Percentiles rank a stretch among this genome's conserved stretches.
These are phyloP conservation scores for Terrapene triunguis DNA, from an alignment of 2,113 vertebrate genomes.

Conservation along the genomic window DNA sequence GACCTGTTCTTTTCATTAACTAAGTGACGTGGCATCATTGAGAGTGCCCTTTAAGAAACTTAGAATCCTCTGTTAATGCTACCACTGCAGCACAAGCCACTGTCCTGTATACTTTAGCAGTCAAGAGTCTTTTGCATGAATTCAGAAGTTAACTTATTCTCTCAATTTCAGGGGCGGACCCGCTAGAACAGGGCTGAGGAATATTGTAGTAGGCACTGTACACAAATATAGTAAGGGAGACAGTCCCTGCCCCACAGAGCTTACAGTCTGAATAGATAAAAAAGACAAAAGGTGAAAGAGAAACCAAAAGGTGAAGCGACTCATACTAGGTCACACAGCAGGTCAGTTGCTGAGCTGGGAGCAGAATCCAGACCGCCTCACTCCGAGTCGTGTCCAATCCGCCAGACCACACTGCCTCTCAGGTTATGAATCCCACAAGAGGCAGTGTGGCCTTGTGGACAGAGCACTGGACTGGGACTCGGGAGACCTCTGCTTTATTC, in stretches of 20 bases:
- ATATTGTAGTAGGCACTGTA: background rate
- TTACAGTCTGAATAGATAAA: background rate
- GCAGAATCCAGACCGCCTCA: rapidly evolving
- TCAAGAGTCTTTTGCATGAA: rapidly evolving
- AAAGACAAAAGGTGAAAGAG: background rate
- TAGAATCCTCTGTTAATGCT: background rate
- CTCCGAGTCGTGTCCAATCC: rapidly evolving
- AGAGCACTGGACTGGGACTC: background rate
- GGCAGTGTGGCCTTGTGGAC: background rate
- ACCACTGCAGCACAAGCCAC: background rate
- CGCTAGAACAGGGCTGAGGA: background rate
- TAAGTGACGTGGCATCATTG: constrained; percentile 35
- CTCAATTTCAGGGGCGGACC: background rate
- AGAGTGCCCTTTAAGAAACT: constrained; percentile 4
- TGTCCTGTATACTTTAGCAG: rapidly evolving
- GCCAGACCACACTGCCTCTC: rapidly evolving
- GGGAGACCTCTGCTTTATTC: background rate
- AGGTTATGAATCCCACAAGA: rapidly evolving
- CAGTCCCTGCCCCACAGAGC: background rate
- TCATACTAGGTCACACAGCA: background rate
- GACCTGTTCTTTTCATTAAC: constrained; percentile 31
- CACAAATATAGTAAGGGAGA: background rate
- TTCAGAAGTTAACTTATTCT: background rate
- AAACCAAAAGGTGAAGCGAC: background rate
- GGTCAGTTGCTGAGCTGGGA: background rate